A percentile compares a stretch with the other conserved stretches of the same genome.
Conservation (phyloP, 53 echinoderm and acorn worm genomes). For the Antedon mediterranea region DNA sequence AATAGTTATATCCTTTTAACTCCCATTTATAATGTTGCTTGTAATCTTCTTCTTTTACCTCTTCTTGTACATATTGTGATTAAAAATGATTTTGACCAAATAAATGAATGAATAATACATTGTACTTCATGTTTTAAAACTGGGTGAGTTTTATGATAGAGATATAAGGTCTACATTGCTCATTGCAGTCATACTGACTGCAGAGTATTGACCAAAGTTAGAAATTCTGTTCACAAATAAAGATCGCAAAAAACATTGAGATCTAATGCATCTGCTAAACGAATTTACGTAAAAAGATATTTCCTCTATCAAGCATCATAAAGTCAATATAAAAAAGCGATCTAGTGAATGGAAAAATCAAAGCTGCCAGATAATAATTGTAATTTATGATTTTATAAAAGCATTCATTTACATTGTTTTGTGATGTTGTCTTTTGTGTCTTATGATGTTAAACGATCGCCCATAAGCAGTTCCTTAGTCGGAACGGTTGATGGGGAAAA, state of each 20-base stretch:
- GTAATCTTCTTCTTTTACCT: too few relatives aligned
- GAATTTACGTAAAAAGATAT: neutral
- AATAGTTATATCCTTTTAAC: too few relatives aligned
- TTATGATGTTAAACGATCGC: neutral
- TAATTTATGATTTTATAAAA: neutral
- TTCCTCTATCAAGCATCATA: neutral
- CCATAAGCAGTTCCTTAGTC: neutral
- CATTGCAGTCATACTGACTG: neutral
- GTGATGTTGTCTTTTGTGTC: neutral
- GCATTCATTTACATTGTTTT: neutral
- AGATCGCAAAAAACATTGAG: neutral
- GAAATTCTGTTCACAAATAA: neutral
- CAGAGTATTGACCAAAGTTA: neutral
- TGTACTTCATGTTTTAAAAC: too few relatives aligned
- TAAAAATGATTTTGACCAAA: too few relatives aligned
- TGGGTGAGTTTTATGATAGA: too few relatives aligned
- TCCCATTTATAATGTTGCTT: too few relatives aligned
- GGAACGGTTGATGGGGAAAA: neutral
- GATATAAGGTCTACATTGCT: neutral
- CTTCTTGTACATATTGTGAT: too few relatives aligned
- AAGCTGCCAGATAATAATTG: neutral
- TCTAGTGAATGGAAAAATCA: neutral
- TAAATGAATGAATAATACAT: too few relatives aligned
- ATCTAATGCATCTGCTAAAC: neutral
- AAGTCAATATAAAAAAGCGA: neutral